phyloP scores from a whole-genome alignment of 2,797 vertebrate genomes.

The Paedocypris micromegethes region DNA sequence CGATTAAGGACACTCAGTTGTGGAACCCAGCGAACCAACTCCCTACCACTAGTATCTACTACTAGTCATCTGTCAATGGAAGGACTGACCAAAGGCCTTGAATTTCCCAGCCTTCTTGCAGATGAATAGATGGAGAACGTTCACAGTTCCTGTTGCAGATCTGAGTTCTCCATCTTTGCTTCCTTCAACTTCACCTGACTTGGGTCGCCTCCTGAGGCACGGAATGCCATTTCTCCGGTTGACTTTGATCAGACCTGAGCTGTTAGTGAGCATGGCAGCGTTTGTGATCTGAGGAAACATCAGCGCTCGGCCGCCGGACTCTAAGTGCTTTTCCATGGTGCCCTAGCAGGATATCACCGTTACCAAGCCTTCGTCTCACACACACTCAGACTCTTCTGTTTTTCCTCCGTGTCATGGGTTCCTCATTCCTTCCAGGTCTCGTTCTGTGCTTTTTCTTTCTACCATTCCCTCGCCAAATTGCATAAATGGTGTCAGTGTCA shows the following conservation, averaged over 20 bases:
- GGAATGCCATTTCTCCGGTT: not conserved
- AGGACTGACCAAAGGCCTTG: too few relatives aligned
- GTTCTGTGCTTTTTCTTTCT: slow-evolving; percentile 10
- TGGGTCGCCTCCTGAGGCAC: slow-evolving; percentile 10
- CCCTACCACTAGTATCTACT: too few relatives aligned
- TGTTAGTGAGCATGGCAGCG: slow-evolving; percentile 9
- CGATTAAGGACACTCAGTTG: too few relatives aligned
- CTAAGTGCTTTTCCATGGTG: slow-evolving; percentile 49
- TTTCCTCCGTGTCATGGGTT: slow-evolving; percentile 20
- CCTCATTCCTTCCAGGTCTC: slow-evolving; percentile 6
- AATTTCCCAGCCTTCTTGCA: too few relatives aligned
- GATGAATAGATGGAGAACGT: too few relatives aligned
- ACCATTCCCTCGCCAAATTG: slow-evolving; percentile 29
- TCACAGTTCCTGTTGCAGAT: too few relatives aligned
- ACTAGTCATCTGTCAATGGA: too few relatives aligned
- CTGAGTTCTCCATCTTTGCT: not conserved
- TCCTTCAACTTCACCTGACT: slow-evolving; percentile 20
- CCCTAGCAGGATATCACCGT: slow-evolving; percentile 33
- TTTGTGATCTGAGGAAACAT: slow-evolving; percentile 38
- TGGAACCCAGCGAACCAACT: too few relatives aligned
- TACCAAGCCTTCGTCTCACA: slow-evolving; percentile 36
- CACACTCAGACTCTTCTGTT: slow-evolving; percentile 25
- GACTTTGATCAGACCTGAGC: slow-evolving; percentile 37
- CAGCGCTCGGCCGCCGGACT: slow-evolving; percentile 24
- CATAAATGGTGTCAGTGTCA: slow-evolving; percentile 13